Evolutionary conservation across 2,888 invertebrate species (phyloP).

Genomic region (Agrochola litura): DNA sequence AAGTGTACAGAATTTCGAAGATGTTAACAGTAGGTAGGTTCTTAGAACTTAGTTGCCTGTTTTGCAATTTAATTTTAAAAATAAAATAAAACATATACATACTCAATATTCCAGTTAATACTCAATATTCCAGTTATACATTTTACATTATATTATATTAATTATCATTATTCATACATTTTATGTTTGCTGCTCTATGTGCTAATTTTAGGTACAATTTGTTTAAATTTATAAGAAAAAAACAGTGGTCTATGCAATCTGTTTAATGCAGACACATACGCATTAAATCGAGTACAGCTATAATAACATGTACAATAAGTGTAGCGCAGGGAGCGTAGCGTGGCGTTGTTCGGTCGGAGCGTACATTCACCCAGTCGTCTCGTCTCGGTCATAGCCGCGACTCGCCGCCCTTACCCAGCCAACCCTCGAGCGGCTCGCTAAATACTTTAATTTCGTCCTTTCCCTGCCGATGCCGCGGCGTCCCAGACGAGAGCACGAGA

Average conservation of each 20-base stretch:
- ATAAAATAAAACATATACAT: too few relatives aligned
- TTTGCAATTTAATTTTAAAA: too few relatives aligned
- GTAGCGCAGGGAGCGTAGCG: conserved; percentile 57
- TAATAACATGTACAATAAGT: conserved; percentile 49
- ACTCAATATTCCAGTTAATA: too few relatives aligned
- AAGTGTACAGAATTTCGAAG: too few relatives aligned
- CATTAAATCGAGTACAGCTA: conserved; percentile 45
- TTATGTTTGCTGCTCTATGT: not conserved
- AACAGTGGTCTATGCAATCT: not conserved
- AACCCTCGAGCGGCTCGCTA: conserved; percentile 74
- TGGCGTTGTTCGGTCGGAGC: conserved; percentile 57
- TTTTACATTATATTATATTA: too few relatives aligned
- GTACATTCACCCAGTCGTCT: conserved; percentile 74
- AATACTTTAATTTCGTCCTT: conserved; percentile 79
- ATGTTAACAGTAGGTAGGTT: too few relatives aligned
- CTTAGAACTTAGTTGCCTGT: too few relatives aligned
- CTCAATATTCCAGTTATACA: too few relatives aligned
- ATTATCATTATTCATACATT: too few relatives aligned
- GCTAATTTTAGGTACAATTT: not conserved
- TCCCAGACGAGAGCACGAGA: conserved; percentile 68
- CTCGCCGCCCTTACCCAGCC: conserved; percentile 74
- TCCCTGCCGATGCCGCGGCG: conserved; percentile 72
- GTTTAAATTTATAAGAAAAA: conserved; percentile 11
- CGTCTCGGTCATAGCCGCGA: conserved; percentile 69
- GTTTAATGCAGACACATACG: conserved; percentile 19